These are phyloP conservation scores for Prietella phreatophila DNA, from an alignment of 2,113 vertebrate genomes.

Conservation along the genomic window DNA sequence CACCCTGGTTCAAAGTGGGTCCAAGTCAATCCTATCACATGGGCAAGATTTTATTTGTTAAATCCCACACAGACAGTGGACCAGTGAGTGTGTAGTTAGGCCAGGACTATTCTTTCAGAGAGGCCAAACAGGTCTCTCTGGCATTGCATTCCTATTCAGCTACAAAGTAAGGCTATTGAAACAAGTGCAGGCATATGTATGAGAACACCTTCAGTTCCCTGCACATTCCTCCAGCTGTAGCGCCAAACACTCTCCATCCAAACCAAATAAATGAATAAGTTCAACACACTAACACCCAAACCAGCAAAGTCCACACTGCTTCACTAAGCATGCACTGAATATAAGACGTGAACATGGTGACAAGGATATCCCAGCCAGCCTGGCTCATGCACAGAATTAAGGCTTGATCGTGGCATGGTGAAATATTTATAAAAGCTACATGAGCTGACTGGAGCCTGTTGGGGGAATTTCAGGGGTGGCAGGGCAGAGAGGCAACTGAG, in stretches of 20 bases:
- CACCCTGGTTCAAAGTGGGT: neutral
- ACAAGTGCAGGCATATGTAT: slow-evolving; percentile 64
- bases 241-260: slow-evolving; percentile 12
- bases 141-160: slow-evolving; percentile 49
- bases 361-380: slow-evolving; percentile 31
- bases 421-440: slow-evolving; percentile 71
- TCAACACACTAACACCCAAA: slow-evolving; percentile 44
- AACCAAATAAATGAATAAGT: slow-evolving; percentile 44
- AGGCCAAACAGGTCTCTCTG: slow-evolving; percentile 52
- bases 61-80: neutral
- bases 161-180: slow-evolving; percentile 65
- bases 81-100: neutral
- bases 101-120: slow-evolving; percentile 18
- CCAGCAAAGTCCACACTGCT: slow-evolving; percentile 13
- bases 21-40: neutral
- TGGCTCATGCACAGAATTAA: slow-evolving; percentile 56
- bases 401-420: slow-evolving; percentile 66
- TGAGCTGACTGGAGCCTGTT: slow-evolving; percentile 60
- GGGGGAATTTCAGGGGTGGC: slow-evolving; percentile 57
- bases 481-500: slow-evolving; percentile 33
- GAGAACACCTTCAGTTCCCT: slow-evolving; percentile 36
- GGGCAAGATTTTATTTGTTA: neutral
- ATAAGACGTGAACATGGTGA: slow-evolving; percentile 25
- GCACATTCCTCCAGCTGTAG: slow-evolving; percentile 37
- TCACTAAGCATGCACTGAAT: slow-evolving; percentile 18